phyloP scores from a whole-genome alignment of 2,888 invertebrate species.

The Catocala fraxini region DNA sequence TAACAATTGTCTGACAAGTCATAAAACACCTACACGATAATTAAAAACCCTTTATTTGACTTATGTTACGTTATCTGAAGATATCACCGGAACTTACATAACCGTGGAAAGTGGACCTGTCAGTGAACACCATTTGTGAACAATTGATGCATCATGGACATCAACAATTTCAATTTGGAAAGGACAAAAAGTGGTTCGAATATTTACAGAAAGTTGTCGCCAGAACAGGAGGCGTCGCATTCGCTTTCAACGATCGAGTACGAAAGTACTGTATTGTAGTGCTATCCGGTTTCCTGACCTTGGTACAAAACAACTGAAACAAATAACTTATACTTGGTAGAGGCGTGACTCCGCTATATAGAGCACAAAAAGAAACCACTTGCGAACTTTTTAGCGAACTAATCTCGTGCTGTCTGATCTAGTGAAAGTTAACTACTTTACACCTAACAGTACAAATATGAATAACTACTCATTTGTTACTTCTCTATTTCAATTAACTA shows the following conservation, averaged over 20 bases:
- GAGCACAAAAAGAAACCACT: conserved; percentile 73
- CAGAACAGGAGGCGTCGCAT: conserved; percentile 74
- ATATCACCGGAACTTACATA: conserved; percentile 61
- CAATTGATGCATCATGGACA: conserved; percentile 78
- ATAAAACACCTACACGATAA: conserved; percentile 72
- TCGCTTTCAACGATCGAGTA: conserved; percentile 82
- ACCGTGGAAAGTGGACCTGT: conserved; percentile 81
- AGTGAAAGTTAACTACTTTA: conserved; percentile 75
- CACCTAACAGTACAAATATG: conserved; percentile 50
- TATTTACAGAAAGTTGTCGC: conserved; percentile 81
- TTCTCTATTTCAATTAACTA: conserved; percentile 40
- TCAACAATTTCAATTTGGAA: conserved; percentile 72
- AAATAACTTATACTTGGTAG: conserved; percentile 59
- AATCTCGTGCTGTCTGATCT: conserved; percentile 65
- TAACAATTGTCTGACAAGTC: conserved; percentile 45
- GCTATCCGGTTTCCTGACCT: conserved; percentile 78
- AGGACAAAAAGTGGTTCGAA: conserved; percentile 82
- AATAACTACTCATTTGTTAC: conserved; percentile 39
- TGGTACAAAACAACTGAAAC: conserved; percentile 65
- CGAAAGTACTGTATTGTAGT: conserved; percentile 79
- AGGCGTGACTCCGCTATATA: conserved; percentile 72
- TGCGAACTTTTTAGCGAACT: conserved; percentile 69
- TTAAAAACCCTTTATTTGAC: conserved; percentile 74
- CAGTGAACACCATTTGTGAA: conserved; percentile 64
- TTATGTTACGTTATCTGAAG: conserved; percentile 64